Evolutionary conservation across 2,888 invertebrate genomes (phyloP).

Genomic region (Ephialtes manifestator): DNA sequence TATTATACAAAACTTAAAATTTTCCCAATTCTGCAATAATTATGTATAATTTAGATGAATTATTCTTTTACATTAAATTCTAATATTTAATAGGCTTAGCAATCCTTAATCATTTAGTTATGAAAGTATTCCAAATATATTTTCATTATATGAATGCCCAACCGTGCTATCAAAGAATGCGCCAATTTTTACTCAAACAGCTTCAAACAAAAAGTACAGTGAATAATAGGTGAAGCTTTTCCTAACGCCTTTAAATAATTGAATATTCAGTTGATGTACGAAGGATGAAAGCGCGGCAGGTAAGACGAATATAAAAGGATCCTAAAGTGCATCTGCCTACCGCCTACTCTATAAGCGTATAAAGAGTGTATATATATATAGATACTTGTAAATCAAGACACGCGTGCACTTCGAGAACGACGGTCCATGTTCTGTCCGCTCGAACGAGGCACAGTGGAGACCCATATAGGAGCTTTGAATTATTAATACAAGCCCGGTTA

Average conservation of each 20-base stretch:
- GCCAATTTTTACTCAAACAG: too few species aligned
- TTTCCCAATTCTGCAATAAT: too few species aligned
- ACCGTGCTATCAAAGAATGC: too few species aligned
- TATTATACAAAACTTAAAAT: too few species aligned
- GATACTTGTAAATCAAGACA: slow-evolving; percentile 82
- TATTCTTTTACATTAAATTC: too few species aligned
- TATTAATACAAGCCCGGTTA: slow-evolving; percentile 82
- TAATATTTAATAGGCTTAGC: too few species aligned
- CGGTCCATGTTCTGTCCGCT: slow-evolving; percentile 64
- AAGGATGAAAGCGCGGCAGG: slow-evolving; percentile 54
- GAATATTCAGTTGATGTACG: slow-evolving; percentile 52
- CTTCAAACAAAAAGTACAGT: background rate
- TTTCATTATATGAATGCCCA: too few species aligned
- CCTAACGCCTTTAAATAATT: slow-evolving; percentile 28
- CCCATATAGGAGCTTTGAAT: slow-evolving; percentile 78
- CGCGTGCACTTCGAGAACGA: slow-evolving; percentile 73
- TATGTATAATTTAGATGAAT: too few species aligned
- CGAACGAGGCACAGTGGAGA: slow-evolving; percentile 70
- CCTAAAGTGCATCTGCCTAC: slow-evolving; percentile 78
- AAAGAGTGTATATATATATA: slow-evolving; percentile 14
- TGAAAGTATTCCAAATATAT: too few species aligned
- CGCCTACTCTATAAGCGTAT: slow-evolving; percentile 80
- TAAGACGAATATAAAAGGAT: slow-evolving; percentile 59
- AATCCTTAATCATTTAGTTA: too few species aligned
- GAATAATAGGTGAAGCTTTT: slow-evolving; percentile 1